Evolutionary conservation across 1,140 invertebrate genomes (phyloP).

Genomic region (Drosophila littoralis): DNA sequence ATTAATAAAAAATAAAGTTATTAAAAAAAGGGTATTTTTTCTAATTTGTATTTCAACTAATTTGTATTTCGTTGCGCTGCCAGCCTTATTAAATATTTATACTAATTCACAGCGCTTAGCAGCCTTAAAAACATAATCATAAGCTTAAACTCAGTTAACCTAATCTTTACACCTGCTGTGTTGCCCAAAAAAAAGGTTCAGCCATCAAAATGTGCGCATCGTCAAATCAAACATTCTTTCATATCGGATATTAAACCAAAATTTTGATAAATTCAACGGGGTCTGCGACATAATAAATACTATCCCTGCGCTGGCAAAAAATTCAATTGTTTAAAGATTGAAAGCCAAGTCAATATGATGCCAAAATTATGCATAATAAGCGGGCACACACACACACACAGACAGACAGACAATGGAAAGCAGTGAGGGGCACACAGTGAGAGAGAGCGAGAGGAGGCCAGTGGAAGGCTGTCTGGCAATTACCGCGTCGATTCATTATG

Average conservation of each 20-base stretch:
- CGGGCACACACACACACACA: slow-evolving; percentile 7
- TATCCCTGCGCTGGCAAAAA: slow-evolving; percentile 18
- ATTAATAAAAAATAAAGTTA: no score
- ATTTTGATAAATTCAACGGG: slow-evolving; percentile 3
- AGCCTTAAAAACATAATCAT: neutral
- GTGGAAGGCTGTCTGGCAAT: slow-evolving; percentile 48
- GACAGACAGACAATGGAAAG: neutral
- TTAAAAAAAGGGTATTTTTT: no score
- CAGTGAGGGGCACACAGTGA: neutral
- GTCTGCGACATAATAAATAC: slow-evolving; percentile 18
- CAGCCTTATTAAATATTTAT: slow-evolving; percentile 1
- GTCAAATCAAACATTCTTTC: neutral
- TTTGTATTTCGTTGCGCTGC: neutral
- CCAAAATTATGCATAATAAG: slow-evolving; percentile 50
- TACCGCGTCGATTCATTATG: slow-evolving; percentile 78
- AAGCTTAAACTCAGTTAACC: neutral
- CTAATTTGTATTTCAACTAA: no score
- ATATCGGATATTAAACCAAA: neutral
- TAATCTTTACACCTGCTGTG: neutral
- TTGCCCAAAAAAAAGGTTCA: neutral
- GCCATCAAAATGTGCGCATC: no score
- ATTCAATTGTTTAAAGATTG: slow-evolving; percentile 17
- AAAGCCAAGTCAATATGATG: slow-evolving; percentile 42
- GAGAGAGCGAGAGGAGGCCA: neutral
- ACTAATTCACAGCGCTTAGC: slow-evolving; percentile 1